Conservation (phyloP, 2,888 invertebrate genomes). For the Panopea generosa region DNA sequence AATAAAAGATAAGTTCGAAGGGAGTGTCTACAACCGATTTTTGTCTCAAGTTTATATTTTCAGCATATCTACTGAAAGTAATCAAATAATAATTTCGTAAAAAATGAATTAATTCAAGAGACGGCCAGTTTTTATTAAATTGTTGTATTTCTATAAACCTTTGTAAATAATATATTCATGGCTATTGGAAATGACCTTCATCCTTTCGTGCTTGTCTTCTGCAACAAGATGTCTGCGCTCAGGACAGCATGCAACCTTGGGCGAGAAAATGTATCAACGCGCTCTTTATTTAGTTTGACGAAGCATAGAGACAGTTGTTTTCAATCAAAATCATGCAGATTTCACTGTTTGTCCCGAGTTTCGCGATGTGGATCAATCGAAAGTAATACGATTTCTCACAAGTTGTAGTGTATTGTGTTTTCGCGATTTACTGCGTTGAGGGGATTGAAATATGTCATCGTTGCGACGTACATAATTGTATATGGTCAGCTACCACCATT, state of each 20-base stretch:
- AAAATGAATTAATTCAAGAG: too few species aligned
- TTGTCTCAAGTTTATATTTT: too few species aligned
- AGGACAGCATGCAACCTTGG: slow-evolving; percentile 65
- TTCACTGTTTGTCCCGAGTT: not conserved
- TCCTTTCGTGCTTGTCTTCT: slow-evolving; percentile 44
- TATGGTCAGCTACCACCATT: too few species aligned
- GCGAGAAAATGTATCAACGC: slow-evolving; percentile 34
- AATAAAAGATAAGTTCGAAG: too few species aligned
- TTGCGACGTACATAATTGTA: too few species aligned
- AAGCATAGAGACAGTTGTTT: slow-evolving; percentile 11
- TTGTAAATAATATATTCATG: too few species aligned
- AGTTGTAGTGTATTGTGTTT: slow-evolving; percentile 2
- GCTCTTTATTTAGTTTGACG: slow-evolving; percentile 18
- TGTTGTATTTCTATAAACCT: too few species aligned
- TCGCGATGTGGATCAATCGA: not conserved
- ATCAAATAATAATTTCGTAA: too few species aligned
- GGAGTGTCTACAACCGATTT: too few species aligned
- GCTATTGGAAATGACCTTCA: slow-evolving; percentile 36
- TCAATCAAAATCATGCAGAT: not conserved
- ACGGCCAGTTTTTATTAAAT: too few species aligned
- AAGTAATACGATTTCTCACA: not conserved
- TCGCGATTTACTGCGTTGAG: not conserved
- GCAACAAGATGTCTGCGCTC: slow-evolving; percentile 70
- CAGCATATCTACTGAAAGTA: too few species aligned
- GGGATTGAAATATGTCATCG: too few species aligned